Evolutionary conservation across 2,888 invertebrate genomes (phyloP), one percentile per base, ranked within the genome.

Genomic region (Furcula furcula): DNA sequence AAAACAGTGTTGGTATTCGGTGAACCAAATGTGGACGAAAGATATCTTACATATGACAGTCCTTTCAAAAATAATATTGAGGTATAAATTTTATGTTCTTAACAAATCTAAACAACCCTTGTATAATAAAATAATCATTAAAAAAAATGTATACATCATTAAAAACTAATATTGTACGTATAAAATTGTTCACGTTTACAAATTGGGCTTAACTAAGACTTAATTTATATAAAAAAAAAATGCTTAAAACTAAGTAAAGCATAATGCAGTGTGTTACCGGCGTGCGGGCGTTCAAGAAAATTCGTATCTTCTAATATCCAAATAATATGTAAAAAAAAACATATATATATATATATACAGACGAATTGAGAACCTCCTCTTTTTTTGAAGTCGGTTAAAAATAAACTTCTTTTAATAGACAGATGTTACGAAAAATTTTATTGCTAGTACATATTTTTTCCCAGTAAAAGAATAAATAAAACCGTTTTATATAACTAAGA

Each of bases 241-340:
- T 23, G 16, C 70, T 68, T 64, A 65, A 62, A 36, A 56, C 86
- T 87, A 87, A 79, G 82, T 87, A 87, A 87, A 87, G 87, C 87
- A 87, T 82, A 80, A n/a, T n/a, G n/a, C n/a, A n/a, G n/a, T n/a
- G n/a, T 62, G 66, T 72, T 73, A n/a, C n/a, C n/a, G n/a, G n/a
- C n/a, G n/a, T n/a, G n/a, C n/a, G n/a, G n/a, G n/a, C n/a, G n/a
- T n/a, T n/a, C n/a, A n/a, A n/a, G n/a, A n/a, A n/a, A n/a, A n/a
- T n/a, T n/a, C n/a, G n/a, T n/a, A n/a, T n/a, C n/a, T n/a, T n/a
- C n/a, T n/a, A n/a, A n/a, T n/a, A n/a, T n/a, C n/a, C n/a, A n/a
- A n/a, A n/a, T n/a, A n/a, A n/a, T n/a, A n/a, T n/a, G n/a, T n/a
- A n/a, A n/a, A n/a, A n/a, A n/a, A n/a, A n/a, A n/a, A n/a, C n/a